Evolutionary conservation across 2,797 vertebrate species (phyloP).

Genomic region (Oreortyx pictus): DNA sequence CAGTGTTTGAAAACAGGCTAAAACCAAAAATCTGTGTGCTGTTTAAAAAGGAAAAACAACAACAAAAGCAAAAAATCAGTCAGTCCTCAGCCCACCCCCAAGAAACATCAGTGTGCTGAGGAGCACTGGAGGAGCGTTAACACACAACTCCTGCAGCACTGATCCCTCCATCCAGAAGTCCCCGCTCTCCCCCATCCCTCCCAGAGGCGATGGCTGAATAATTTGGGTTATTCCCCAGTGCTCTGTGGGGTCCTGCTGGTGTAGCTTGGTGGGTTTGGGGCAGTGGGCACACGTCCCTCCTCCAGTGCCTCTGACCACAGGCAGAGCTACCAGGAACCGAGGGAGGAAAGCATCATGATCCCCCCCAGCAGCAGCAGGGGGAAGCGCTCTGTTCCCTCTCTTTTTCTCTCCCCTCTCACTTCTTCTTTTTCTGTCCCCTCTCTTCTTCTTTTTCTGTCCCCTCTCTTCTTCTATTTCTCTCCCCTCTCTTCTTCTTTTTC

Average conservation of each 20-base stretch:
- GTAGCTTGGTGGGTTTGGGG: background rate
- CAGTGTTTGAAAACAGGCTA: conserved; percentile 1
- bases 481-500: too few species aligned
- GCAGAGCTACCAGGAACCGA: background rate
- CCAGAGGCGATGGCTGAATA: background rate
- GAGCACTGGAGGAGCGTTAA: background rate
- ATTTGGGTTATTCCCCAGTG: background rate
- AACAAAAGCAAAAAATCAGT: background rate
- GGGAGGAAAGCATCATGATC: background rate
- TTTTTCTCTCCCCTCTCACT: too few species aligned
- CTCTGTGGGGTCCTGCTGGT: fast-evolving
- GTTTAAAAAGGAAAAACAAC: background rate
- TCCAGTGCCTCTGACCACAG: background rate
- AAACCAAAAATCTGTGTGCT: background rate
- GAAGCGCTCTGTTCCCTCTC: background rate
- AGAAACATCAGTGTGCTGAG: background rate
- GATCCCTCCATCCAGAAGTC: background rate
- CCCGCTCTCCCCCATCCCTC: background rate
- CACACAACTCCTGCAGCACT: background rate
- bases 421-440: too few species aligned
- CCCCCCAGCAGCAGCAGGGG: background rate
- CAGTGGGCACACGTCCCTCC: background rate
- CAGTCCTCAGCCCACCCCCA: background rate
- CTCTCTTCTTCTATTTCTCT: too few species aligned
- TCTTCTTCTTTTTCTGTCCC: too few species aligned